phyloP scores from a whole-genome alignment of 2,888 invertebrate genomes.

The Deroplatys truncata region DNA sequence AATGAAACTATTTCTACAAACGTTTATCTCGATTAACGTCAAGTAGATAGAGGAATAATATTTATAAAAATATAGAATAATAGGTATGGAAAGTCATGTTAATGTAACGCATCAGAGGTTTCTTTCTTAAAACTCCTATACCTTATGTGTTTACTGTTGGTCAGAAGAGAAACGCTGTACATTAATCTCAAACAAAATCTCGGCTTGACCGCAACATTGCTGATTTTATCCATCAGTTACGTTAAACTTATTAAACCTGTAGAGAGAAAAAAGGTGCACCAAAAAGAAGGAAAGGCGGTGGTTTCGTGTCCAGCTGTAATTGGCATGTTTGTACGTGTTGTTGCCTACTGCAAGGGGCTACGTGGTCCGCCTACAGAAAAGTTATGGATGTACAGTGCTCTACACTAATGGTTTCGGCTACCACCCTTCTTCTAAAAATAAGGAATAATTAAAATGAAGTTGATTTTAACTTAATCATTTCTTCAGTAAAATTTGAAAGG shows the following conservation, averaged over 20 bases:
- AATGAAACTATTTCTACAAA: no score
- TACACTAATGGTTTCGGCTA: neutral
- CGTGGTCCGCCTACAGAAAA: neutral
- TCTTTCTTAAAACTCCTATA: neutral
- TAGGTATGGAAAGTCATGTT: no score
- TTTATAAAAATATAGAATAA: no score
- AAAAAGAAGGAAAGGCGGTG: neutral
- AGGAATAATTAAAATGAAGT: no score
- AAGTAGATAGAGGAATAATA: no score
- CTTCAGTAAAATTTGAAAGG: no score
- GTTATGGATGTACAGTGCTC: neutral
- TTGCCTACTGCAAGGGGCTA: neutral
- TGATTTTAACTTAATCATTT: no score
- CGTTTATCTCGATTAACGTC: no score
- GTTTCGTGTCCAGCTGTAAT: neutral
- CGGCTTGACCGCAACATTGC: neutral
- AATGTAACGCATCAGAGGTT: no score
- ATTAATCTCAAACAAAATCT: neutral
- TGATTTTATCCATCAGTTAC: neutral
- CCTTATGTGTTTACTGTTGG: neutral
- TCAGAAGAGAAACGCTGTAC: neutral
- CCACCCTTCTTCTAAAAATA: no score
- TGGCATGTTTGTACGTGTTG: conserved; percentile 4
- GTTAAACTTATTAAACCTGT: neutral
- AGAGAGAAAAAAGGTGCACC: no score